Evolutionary conservation across 1,140 invertebrate species (phyloP), one percentile per base, ranked within the genome.

Genomic region (Tetragnatha versicolor): DNA sequence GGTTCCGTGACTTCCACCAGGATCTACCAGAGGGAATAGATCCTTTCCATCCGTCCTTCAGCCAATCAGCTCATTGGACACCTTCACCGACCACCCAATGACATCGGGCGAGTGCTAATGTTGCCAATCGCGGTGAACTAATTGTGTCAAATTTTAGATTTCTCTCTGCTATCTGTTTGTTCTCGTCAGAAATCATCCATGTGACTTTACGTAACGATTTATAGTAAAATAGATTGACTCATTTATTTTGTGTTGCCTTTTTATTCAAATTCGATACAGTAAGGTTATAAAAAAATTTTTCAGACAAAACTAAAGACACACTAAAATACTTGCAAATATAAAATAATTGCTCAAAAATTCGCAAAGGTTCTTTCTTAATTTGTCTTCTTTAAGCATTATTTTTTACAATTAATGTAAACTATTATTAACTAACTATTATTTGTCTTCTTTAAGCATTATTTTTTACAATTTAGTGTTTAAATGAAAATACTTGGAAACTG

Each of bases 21-120:
- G 55, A 14, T 70, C 25, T 79, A 79, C 77, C 47, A 79, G 22
- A 45, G 45, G 39, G 51, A 66, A 55, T 77, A 49, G 35, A 49
- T 14, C 14, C 7, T 27, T n/a, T n/a, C n/a, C 25, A n/a, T 12
- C 14, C 27, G 7, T 68, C 14, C 31, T 14, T 42, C 35, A n/a
- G 35, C 25, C 31, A 25, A 39, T 55, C 68, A 55, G 35, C 49
- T 49, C 68, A 60, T 55, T 39, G 35, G 37, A 33, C 14, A 49
- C 31, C 33, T 22, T 51, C 68, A 70, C 68, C 65, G 3, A 20
- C 5, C 31, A 5, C 29, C 31, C 45, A 51, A 7, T 2, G 53
- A 10, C 29, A 49, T 31, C 66, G 47, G 66, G 66, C 7, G 25
- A 35, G 29, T 58, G 27, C 17, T 25, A 29, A n/a, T 69, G n/a